Base-by-base conservation (phyloP, 2,888 invertebrate species). In the Nephrotoma flavescens region DNA sequence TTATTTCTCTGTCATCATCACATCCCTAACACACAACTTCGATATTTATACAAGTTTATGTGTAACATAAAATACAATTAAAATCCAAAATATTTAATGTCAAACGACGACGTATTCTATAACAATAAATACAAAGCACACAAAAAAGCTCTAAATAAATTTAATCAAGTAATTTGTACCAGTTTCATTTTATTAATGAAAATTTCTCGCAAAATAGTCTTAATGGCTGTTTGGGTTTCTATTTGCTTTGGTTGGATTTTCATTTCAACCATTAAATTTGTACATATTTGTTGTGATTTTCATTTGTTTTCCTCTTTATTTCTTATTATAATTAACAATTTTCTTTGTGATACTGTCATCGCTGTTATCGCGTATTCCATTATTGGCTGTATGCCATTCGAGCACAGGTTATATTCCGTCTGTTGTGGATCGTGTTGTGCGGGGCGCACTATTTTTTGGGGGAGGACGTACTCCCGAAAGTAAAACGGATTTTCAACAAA, bases 201-300 rank as follows among this genome's bases (percentile, higher is more conserved):
- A 71, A 71, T 19, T 31, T 71, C 31, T 71, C 7, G 9, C 71
- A 19, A 71, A 71, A 71, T 31, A 31, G 31, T 9, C 71, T 71
- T 71, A 71, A 71, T 71, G 71, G 71, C 31, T 71, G 31, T 57
- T 57, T 57, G 19, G 15, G 57, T 47, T 5, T 31, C 71, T 71
- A 71, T 71, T 71, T 71, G 31, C 31, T 9, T 71, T 71, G 71
- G 31, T 31, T 71, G 31, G 71, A 71, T 71, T 71, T 71, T 71
- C 71, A 71, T 71, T 71, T 71, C 19, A 71, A 71, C 71, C 71
- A 71, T 71, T 71, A 71, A 71, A 71, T 71, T 71, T 71, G 71
- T 71, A 31, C 9, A 9, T 44, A 71, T 71, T 71, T 71, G 86
- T 87, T 87, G 87, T 87, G 87, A 83, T 83, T 86, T 41, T 44